A percentile compares a stretch with the other conserved stretches of the same genome.
These are phyloP conservation scores for Onthophagus sagittarius DNA, from an alignment of 2,888 invertebrate species.

Conservation along the genomic window DNA sequence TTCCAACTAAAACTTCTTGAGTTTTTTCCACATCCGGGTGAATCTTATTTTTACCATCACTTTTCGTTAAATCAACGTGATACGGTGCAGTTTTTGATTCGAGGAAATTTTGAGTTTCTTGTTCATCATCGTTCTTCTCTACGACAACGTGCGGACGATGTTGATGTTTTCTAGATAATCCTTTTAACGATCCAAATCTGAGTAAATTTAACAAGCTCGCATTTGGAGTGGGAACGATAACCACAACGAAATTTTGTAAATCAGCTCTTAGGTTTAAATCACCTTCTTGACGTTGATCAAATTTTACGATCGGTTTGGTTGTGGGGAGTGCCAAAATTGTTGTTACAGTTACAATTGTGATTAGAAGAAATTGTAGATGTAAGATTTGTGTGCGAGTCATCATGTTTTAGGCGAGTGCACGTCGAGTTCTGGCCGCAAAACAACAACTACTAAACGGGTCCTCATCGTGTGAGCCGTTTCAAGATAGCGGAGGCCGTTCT, in stretches of 20 bases:
- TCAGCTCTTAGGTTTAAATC: conserved; percentile 67
- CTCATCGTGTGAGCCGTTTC: conserved; percentile 22
- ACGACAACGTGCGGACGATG: neutral
- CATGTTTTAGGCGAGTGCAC: neutral
- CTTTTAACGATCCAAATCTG: conserved; percentile 33
- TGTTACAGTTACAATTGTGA: neutral
- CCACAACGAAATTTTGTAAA: conserved; percentile 68
- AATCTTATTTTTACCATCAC: conserved; percentile 35
- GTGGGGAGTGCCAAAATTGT: neutral
- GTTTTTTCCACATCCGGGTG: conserved; percentile 30
- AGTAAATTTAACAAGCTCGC: conserved; percentile 40
- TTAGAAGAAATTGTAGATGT: neutral
- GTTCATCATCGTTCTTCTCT: conserved; percentile 24
- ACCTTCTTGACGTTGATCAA: conserved; percentile 77
- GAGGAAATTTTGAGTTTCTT: conserved; percentile 55
- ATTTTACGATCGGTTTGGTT: conserved; percentile 32
- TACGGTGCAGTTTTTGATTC: conserved; percentile 66
- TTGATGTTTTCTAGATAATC: conserved; percentile 24
- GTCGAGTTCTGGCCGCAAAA: conserved; percentile 1
- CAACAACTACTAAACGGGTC: conserved; percentile 13
- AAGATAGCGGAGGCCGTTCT: conserved; percentile 21
- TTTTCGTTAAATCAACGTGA: conserved; percentile 58
- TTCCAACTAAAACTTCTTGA: conserved; percentile 38
- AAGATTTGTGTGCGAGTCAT: neutral
- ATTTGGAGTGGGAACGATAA: conserved; percentile 53